Evolutionary conservation across 2,113 vertebrate species (phyloP).

Genomic region (Platysternon megacephalum): DNA sequence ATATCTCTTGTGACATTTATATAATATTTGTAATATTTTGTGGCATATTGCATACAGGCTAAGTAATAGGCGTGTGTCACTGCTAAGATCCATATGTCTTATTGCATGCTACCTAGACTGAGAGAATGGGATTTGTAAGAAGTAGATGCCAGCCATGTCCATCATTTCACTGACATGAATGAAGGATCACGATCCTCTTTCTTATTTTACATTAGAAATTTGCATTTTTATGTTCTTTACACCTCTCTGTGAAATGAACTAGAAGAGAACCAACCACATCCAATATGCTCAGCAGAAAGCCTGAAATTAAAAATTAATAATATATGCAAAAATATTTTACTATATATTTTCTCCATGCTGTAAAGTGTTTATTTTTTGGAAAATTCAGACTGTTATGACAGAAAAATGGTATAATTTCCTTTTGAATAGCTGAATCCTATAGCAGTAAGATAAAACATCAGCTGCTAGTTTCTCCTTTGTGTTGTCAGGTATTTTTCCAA

Average conservation of each 20-base stretch:
- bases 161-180: fast-evolving
- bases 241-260: background rate
- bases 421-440: background rate
- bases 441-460: background rate
- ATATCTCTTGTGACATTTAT: background rate
- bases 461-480: background rate
- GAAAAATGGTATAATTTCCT: background rate
- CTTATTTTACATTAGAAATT: background rate
- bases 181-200: fast-evolving
- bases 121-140: background rate
- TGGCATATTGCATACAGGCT: background rate
- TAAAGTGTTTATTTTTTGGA: background rate
- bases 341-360: background rate
- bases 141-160: background rate
- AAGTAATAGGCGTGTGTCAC: background rate
- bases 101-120: background rate
- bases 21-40: background rate
- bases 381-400: background rate
- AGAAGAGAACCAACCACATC: background rate
- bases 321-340: background rate
- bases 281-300: background rate
- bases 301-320: background rate
- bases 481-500: background rate
- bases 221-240: background rate
- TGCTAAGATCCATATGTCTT: background rate